phyloP scores from a whole-genome alignment of 2,113 vertebrate species.

The Paralichthys olivaceus region DNA sequence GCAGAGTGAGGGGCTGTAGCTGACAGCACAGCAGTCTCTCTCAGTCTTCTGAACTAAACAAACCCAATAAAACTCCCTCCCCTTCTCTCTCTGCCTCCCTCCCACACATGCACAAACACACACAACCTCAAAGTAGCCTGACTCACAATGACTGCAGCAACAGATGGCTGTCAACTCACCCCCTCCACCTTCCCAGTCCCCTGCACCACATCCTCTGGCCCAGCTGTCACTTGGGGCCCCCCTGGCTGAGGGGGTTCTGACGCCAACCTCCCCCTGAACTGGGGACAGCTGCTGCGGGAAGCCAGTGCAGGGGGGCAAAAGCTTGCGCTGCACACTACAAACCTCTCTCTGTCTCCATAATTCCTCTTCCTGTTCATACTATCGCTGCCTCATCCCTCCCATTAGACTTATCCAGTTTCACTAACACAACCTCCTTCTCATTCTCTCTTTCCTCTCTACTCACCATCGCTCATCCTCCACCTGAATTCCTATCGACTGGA shows the following conservation, averaged over 20 bases:
- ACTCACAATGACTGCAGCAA: slow-evolving; percentile 81
- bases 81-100: slow-evolving; percentile 7
- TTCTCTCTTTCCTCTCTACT: slow-evolving; percentile 69
- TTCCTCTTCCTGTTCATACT: slow-evolving; percentile 15
- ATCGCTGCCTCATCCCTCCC: slow-evolving; percentile 36
- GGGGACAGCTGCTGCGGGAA: slow-evolving; percentile 74
- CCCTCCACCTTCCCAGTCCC: slow-evolving; percentile 56
- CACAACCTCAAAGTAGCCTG: slow-evolving; percentile 58
- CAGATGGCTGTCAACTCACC: slow-evolving; percentile 82
- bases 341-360: slow-evolving; percentile 48
- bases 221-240: slow-evolving; percentile 77
- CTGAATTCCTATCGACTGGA: slow-evolving; percentile 98
- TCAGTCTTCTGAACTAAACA: slow-evolving; percentile 54
- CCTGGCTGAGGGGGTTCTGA: slow-evolving; percentile 68
- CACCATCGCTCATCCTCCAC: slow-evolving; percentile 97
- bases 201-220: slow-evolving; percentile 74
- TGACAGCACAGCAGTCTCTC: slow-evolving; percentile 52
- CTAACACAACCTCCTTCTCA: neutral
- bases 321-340: slow-evolving; percentile 45
- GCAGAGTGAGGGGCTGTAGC: slow-evolving; percentile 24
- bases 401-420: slow-evolving; percentile 45
- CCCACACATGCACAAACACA: slow-evolving; percentile 52
- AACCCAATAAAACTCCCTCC: slow-evolving; percentile 60
- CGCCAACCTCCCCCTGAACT: slow-evolving; percentile 68
- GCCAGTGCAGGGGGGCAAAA: slow-evolving; percentile 16